Conservation (phyloP, 2,888 invertebrate species). For the Dicranocentrus wangi region DNA sequence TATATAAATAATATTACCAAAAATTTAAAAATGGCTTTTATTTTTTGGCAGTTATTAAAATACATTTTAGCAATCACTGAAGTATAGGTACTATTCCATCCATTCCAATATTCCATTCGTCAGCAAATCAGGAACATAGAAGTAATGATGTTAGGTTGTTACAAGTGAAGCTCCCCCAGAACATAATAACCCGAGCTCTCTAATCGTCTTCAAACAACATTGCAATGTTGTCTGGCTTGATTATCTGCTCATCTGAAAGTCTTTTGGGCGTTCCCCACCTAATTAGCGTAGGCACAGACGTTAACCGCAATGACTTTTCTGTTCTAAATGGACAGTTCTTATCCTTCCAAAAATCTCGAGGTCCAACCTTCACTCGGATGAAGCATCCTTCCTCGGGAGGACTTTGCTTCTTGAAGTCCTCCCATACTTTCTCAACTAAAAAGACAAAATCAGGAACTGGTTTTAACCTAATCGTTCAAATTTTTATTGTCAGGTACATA, state of each 20-base stretch:
- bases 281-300: conserved; percentile 87
- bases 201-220: conserved; percentile 83
- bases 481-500: background rate
- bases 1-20: background rate
- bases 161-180: background rate
- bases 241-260: conserved; percentile 86
- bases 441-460: conserved; percentile 22
- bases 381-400: conserved; percentile 52
- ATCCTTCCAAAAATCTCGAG: conserved; percentile 86
- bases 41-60: background rate
- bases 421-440: conserved; percentile 67
- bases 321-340: conserved; percentile 86
- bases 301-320: conserved; percentile 82
- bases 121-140: background rate
- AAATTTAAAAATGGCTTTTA: background rate
- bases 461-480: background rate
- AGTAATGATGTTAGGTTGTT: background rate
- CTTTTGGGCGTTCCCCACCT: conserved; percentile 86
- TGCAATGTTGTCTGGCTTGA: conserved; percentile 83
- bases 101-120: background rate
- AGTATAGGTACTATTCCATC: background rate
- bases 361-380: conserved; percentile 70
- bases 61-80: background rate
- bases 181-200: background rate
- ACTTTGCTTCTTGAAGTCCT: conserved; percentile 45